Evolutionary conservation across 2,888 invertebrate species (phyloP).

Genomic region (Pyrgus malvae): DNA sequence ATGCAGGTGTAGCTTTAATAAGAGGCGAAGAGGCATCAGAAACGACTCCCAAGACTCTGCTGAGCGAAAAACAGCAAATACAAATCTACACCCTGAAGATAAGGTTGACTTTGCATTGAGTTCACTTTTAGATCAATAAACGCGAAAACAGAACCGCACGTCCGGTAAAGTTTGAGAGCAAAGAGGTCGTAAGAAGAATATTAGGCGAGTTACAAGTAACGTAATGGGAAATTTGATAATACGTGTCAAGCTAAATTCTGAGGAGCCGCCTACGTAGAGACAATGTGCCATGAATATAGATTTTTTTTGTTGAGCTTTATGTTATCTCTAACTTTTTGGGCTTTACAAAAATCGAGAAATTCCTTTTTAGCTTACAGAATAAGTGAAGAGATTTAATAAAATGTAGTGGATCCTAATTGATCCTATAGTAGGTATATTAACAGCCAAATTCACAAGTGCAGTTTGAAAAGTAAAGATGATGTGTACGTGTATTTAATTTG

Average conservation of each 20-base stretch:
- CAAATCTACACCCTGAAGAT: conserved; percentile 37
- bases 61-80: conserved; percentile 35
- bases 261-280: neutral
- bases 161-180: conserved; percentile 59
- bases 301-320: conserved; percentile 16
- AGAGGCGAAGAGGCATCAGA: conserved; percentile 66
- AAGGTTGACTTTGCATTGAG: conserved; percentile 35
- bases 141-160: conserved; percentile 63
- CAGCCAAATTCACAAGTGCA: no score
- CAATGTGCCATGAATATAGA: conserved; percentile 23
- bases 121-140: conserved; percentile 49
- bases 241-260: conserved; percentile 16
- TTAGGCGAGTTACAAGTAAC: conserved; percentile 19
- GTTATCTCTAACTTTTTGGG: neutral
- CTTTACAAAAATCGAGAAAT: neutral
- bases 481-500: no score
- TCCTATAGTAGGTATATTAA: no score
- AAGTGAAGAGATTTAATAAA: no score
- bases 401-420: no score
- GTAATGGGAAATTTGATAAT: conserved; percentile 25
- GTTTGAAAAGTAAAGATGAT: no score
- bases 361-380: no score
- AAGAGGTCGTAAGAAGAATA: conserved; percentile 59
- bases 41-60: conserved; percentile 63
- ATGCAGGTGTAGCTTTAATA: conserved; percentile 70